Base-by-base conservation (phyloP, 37 sponge, comb jelly and placozoan species). In the Eunapius fragilis region DNA sequence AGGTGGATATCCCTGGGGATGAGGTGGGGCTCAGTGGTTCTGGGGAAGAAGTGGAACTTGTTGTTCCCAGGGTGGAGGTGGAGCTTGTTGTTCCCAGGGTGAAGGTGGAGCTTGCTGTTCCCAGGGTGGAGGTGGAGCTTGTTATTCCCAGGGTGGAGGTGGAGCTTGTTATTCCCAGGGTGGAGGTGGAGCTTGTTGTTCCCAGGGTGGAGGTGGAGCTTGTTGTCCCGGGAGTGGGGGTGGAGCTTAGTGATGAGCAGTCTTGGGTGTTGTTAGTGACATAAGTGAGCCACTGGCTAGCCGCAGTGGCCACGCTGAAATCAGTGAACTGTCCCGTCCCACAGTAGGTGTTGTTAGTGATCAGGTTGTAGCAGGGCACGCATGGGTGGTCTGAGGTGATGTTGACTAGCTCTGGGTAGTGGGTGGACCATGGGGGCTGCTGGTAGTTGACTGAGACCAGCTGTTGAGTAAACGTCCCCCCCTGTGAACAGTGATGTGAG, bases 381-480 rank as follows among this genome's bases (percentile, higher is more conserved):
- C 88, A 87, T 14, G 88, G 88, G 41, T 87, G 82, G 36, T 87
- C 88, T 7, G 71, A 13, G 76, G 84, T 83, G 35, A 87, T 87
- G 76, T 81, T 38, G 33, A 87, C 82, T 12, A 87, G 82, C 41
- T 82, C 35, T 24, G 88, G 88, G 76, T 75, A 87, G 48, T 72
- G 77, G 28, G 31, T 5, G n/a, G 88, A 87, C 88, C 88, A 87
- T 19, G 88, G 88, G 2, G 88, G 88, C 24, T 85, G 26, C 75
- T 81, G 75, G 88, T 87, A 87, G 71, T 87, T 26, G 14, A 87
- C 88, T 3, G 79, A 69, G 38, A 82, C n/a, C 33, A 87, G 26
- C 25, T 87, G 82, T 49, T 81, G 76, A 12, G 31, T 32, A 72
- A 87, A 87, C 68, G 28, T 41, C 2, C 88, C 88, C 71, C 76